phyloP scores from a whole-genome alignment of 2,113 vertebrate species.

The Cavia porcellus region DNA sequence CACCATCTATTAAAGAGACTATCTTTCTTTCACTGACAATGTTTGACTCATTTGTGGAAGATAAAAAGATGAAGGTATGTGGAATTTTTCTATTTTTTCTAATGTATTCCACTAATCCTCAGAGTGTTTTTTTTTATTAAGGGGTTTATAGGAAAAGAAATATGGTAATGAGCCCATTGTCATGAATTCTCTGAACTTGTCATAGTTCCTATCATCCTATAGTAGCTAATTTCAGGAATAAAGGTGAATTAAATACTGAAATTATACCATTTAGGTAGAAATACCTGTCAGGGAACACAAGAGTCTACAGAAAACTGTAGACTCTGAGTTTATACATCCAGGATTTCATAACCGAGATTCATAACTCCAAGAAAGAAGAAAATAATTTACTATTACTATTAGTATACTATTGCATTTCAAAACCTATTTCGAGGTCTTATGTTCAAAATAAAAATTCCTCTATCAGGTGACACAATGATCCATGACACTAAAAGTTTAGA shows the following conservation, averaged over 20 bases:
- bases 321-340: background rate
- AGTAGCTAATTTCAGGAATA: background rate
- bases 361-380: background rate
- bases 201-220: rapidly evolving
- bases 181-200: background rate
- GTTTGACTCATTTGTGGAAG: background rate
- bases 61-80: background rate
- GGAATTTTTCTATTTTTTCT: background rate
- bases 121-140: too few species aligned
- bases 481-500: background rate
- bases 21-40: background rate
- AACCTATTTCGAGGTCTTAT: background rate
- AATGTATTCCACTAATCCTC: background rate
- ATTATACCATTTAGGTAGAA: background rate
- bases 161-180: background rate
- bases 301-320: rapidly evolving
- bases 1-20: background rate
- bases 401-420: too few species aligned
- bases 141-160: background rate
- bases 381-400: background rate
- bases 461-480: background rate
- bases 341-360: background rate
- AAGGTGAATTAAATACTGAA: too few species aligned
- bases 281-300: background rate
- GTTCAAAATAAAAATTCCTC: background rate